Evolutionary conservation across 2,888 invertebrate genomes (phyloP).

Genomic region (Malacosoma neustria): DNA sequence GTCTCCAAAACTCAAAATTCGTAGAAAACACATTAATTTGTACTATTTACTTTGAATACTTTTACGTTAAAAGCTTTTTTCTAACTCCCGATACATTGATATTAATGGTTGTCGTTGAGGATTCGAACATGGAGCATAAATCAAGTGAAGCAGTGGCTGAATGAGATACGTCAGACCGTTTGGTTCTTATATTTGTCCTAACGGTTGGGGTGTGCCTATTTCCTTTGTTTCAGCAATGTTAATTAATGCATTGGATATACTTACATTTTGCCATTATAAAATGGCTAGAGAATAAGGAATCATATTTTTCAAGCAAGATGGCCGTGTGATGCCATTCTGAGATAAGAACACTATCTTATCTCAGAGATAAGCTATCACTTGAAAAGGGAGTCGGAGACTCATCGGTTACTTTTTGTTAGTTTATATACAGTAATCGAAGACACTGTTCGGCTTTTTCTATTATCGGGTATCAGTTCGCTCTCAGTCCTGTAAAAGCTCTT

Average conservation of each 20-base stretch:
- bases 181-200: slow-evolving; percentile 32
- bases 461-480: no score
- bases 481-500: no score
- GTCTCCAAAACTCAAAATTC: slow-evolving; percentile 10
- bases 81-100: slow-evolving; percentile 48
- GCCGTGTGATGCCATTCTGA: no score
- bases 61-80: slow-evolving; percentile 62
- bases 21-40: slow-evolving; percentile 30
- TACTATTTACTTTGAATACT: slow-evolving; percentile 37
- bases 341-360: no score
- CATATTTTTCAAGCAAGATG: no score
- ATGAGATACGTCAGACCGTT: slow-evolving; percentile 30
- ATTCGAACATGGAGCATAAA: slow-evolving; percentile 49
- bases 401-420: no score
- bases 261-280: slow-evolving; percentile 5
- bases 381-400: no score
- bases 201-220: slow-evolving; percentile 31
- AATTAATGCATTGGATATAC: slow-evolving; percentile 10
- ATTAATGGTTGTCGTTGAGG: slow-evolving; percentile 52
- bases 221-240: slow-evolving; percentile 16
- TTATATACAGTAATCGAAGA: no score
- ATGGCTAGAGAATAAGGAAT: no score
- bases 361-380: no score
- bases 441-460: no score
- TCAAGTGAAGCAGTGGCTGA: slow-evolving; percentile 36